Evolutionary conservation across 2,888 invertebrate genomes (phyloP).

Genomic region (Eupithecia abbreviata): DNA sequence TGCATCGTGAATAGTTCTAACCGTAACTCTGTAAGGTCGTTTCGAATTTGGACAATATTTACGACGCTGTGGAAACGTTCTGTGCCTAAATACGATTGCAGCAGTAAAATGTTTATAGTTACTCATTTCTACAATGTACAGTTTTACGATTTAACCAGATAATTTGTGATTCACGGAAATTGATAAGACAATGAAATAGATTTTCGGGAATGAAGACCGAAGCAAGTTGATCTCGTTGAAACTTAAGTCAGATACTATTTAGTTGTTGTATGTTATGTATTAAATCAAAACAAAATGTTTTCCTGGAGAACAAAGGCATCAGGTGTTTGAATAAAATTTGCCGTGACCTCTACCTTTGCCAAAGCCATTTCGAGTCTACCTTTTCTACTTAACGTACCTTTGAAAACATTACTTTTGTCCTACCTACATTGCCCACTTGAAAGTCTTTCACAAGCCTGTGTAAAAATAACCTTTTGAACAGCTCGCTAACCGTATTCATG

Average conservation of each 20-base stretch:
- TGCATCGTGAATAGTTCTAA: constrained; percentile 39
- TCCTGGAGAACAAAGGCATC: neutral
- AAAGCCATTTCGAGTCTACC: neutral
- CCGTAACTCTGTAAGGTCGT: constrained; percentile 36
- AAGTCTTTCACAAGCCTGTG: constrained; percentile 8
- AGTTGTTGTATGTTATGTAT: neutral
- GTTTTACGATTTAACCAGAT: constrained; percentile 66
- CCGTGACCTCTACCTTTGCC: neutral
- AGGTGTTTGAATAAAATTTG: neutral
- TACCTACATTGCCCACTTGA: neutral
- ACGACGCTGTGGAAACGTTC: constrained; percentile 58
- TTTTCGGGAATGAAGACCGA: neutral
- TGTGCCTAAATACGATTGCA: constrained; percentile 53
- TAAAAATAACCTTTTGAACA: constrained; percentile 34
- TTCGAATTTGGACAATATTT: constrained; percentile 66
- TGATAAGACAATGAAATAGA: constrained; percentile 29
- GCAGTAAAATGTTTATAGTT: constrained; percentile 67
- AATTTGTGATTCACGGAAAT: constrained; percentile 48
- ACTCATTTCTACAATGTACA: constrained; percentile 58
- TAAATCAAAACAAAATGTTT: neutral
- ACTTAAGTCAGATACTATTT: neutral
- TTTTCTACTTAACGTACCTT: constrained; percentile 5
- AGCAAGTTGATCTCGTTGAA: neutral
- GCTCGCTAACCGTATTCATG: constrained; percentile 45
- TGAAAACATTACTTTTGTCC: constrained; percentile 6